Evolutionary conservation across 2,888 invertebrate species (phyloP), one percentile per base, ranked within the genome.

Genomic region (Rhamphomyia laevipes): DNA sequence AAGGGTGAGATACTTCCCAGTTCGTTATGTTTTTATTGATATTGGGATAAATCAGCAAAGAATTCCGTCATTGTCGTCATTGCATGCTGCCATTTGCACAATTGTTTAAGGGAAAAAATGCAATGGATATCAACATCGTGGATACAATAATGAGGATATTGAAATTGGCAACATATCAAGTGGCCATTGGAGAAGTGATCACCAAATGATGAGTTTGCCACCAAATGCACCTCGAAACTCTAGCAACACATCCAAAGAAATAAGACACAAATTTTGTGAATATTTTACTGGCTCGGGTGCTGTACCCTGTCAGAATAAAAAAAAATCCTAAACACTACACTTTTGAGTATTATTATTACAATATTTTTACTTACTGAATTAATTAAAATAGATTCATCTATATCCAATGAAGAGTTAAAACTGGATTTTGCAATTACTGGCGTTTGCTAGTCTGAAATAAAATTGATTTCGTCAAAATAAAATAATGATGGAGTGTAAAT

Each of bases 21-120:
- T n/a, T n/a, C n/a, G n/a, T n/a, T n/a, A n/a, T n/a, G 3, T 21
- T 4, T 21, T 21, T 21, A 21, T 21, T 21, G 21, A 21, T 21
- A 21, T 21, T 21, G 21, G 21, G 21, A 21, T 21, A 5, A 21
- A 21, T 21, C 21, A 21, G 21, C 21, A 21, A 21, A 21, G 21
- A 21, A 21, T 21, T 21, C 21, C 21, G 5, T 5, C 3, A 31
- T 15, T 16, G 43, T 53, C 50, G 43, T 23, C 3, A 33, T 51
- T 27, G 38, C 53, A 15, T 53, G 31, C 43, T 47, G 45, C 31
- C 51, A 45, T 31, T 40, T 23, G 35, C 42, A 46, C 37, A 44
- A 47, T 45, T 45, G n/a, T 46, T 15, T 27, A 21, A 46, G 23
- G 27, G 23, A 47, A 16, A 6, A 18, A 43, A 27, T 23, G 17